Evolutionary conservation across 2,888 invertebrate genomes (phyloP).

Genomic region (Amphipyra berbera): DNA sequence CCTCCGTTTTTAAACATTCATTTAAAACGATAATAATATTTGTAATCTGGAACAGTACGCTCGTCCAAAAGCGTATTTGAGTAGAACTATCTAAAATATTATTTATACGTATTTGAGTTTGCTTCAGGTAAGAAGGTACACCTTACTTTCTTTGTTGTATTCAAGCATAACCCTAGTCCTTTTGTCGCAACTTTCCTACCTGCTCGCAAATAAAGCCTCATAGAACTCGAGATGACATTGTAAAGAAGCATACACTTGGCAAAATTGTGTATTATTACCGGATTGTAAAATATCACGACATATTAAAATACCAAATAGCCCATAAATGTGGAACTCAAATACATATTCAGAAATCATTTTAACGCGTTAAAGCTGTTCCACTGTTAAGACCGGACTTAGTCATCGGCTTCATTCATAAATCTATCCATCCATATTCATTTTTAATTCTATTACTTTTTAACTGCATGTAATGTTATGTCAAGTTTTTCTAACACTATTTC

Average conservation of each 20-base stretch:
- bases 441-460: too few species aligned
- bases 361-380: neutral
- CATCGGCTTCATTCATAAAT: too few species aligned
- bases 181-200: conserved; percentile 57
- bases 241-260: conserved; percentile 47
- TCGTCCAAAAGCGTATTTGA: conserved; percentile 23
- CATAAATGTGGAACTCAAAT: neutral
- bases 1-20: conserved; percentile 18
- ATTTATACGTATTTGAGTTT: conserved; percentile 53
- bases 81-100: conserved; percentile 40
- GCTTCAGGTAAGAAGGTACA: conserved; percentile 60
- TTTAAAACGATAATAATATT: conserved; percentile 22
- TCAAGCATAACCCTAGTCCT: conserved; percentile 47
- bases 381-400: neutral
- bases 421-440: too few species aligned
- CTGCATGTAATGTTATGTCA: too few species aligned
- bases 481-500: too few species aligned
- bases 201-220: conserved; percentile 54
- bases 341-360: neutral
- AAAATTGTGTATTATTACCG: conserved; percentile 45
- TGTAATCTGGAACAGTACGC: conserved; percentile 6
- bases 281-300: conserved; percentile 38
- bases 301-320: conserved; percentile 38
- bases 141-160: conserved; percentile 60
- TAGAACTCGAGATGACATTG: conserved; percentile 51